A percentile compares a stretch with the other conserved stretches of the same genome.
These are phyloP conservation scores for Diorhabda sublineata DNA, from an alignment of 1,140 invertebrate genomes.

Conservation along the genomic window DNA sequence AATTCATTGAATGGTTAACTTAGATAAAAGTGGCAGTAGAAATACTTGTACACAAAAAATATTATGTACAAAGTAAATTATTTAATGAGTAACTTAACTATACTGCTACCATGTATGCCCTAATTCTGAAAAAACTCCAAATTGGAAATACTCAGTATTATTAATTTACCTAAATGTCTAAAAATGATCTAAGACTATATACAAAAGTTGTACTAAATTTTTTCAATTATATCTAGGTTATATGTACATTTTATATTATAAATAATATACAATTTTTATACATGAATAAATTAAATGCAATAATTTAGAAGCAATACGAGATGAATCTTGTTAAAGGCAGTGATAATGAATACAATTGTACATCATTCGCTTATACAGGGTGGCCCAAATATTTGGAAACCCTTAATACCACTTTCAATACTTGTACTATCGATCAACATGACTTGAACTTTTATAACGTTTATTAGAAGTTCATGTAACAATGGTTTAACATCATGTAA, in stretches of 20 bases:
- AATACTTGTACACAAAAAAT: constrained; percentile 18
- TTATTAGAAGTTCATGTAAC: too few species aligned
- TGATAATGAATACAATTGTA: constrained; percentile 32
- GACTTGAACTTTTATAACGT: too few species aligned
- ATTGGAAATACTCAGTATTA: constrained; percentile 28
- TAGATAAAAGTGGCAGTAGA: constrained; percentile 20
- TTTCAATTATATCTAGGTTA: constrained; percentile 15
- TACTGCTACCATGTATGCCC: constrained; percentile 19
- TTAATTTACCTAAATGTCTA: constrained; percentile 31
- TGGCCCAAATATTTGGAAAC: constrained; percentile 10
- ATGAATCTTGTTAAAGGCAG: constrained; percentile 28
- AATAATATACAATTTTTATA: constrained; percentile 25
- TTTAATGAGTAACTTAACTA: constrained; percentile 19
- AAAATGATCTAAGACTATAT: constrained; percentile 28
- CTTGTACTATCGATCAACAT: too few species aligned
- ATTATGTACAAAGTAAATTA: constrained; percentile 12
- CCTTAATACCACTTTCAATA: neutral
- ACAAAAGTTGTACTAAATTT: constrained; percentile 32
- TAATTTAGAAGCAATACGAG: constrained; percentile 34
- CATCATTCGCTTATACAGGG: neutral
- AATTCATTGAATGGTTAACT: too few species aligned
- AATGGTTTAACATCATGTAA: too few species aligned
- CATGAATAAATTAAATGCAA: constrained; percentile 33
- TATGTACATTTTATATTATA: constrained; percentile 23
- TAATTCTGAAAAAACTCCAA: constrained; percentile 21